phyloP scores from a whole-genome alignment of 2,888 invertebrate genomes.

The Holacanthella duospinosa region DNA sequence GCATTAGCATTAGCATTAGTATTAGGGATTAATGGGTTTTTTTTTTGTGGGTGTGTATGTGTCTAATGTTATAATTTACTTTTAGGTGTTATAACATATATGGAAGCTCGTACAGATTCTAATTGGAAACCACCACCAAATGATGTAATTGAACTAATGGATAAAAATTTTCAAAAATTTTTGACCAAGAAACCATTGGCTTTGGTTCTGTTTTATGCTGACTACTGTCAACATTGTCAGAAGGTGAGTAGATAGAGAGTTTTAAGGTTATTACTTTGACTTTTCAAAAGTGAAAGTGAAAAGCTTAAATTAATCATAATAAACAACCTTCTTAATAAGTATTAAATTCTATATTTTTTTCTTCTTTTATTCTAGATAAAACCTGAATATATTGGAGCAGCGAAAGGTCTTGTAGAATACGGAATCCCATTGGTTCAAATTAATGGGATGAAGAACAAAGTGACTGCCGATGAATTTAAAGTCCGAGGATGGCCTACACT shows the following conservation, averaged over 20 bases:
- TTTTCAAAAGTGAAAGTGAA: no score
- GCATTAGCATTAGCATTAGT: no score
- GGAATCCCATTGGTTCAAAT: constrained; percentile 47
- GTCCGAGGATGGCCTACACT: constrained; percentile 49
- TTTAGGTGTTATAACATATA: constrained; percentile 47
- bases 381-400: constrained; percentile 47
- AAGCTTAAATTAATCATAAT: no score
- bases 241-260: no score
- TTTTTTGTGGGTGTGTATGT: no score
- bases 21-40: no score
- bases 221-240: constrained; percentile 44
- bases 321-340: no score
- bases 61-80: no score
- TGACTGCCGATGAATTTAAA: constrained; percentile 44
- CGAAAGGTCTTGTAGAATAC: constrained; percentile 41
- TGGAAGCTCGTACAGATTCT: constrained; percentile 45
- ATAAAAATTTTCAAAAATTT: constrained; percentile 45
- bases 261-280: constrained; percentile 1
- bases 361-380: constrained; percentile 45
- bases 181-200: constrained; percentile 43
- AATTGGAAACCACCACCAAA: constrained; percentile 49
- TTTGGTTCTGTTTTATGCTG: constrained; percentile 50
- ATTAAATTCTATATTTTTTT: constrained; percentile 37
- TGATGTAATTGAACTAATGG: constrained; percentile 45
- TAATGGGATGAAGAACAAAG: constrained; percentile 46